phyloP scores from a whole-genome alignment of 2,113 vertebrate species.

The Euleptes europaea region DNA sequence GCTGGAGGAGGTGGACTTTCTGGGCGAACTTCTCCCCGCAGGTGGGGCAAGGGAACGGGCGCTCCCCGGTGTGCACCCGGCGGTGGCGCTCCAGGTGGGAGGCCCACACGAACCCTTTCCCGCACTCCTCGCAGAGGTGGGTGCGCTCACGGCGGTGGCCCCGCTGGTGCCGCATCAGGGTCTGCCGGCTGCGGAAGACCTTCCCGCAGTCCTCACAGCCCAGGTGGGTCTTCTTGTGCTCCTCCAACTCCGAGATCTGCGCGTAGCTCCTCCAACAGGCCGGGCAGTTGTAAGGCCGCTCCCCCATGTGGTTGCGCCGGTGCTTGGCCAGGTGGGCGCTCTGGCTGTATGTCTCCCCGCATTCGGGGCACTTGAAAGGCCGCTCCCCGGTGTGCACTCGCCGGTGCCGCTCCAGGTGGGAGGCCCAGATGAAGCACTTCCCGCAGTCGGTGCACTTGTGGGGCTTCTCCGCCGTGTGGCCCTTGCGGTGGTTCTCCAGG shows the following conservation, averaged over 20 bases:
- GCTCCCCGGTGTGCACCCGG: conserved; percentile 66
- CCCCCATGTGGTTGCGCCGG: conserved; percentile 35
- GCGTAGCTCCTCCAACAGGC: conserved; percentile 67
- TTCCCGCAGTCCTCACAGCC: conserved; percentile 40
- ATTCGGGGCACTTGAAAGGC: conserved; percentile 50
- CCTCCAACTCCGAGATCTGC: conserved; percentile 67
- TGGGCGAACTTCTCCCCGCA: conserved; percentile 54
- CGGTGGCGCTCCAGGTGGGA: conserved; percentile 72
- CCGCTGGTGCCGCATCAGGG: conserved; percentile 29
- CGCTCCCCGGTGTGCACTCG: conserved; percentile 50
- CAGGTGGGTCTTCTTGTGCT: conserved; percentile 61
- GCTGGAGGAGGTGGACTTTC: conserved; percentile 65
- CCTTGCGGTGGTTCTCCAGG: conserved; percentile 35
- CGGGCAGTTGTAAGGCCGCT: conserved; percentile 64
- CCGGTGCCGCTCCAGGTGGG: conserved; percentile 55
- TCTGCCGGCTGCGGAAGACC: neutral
- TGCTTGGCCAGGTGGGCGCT: conserved; percentile 42
- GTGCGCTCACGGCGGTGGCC: conserved; percentile 44
- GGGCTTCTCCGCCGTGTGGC: conserved; percentile 16
- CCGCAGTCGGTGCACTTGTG: conserved; percentile 53
- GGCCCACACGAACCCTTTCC: conserved; percentile 71
- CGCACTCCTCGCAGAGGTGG: conserved; percentile 69
- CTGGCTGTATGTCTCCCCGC: conserved; percentile 54
- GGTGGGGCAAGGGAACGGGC: conserved; percentile 64
- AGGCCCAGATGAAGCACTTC: conserved; percentile 55